Percentiles rank a stretch among this genome's conserved stretches.
Conservation (phyloP, 1,140 invertebrate genomes). For the Pteromalus puparum region DNA sequence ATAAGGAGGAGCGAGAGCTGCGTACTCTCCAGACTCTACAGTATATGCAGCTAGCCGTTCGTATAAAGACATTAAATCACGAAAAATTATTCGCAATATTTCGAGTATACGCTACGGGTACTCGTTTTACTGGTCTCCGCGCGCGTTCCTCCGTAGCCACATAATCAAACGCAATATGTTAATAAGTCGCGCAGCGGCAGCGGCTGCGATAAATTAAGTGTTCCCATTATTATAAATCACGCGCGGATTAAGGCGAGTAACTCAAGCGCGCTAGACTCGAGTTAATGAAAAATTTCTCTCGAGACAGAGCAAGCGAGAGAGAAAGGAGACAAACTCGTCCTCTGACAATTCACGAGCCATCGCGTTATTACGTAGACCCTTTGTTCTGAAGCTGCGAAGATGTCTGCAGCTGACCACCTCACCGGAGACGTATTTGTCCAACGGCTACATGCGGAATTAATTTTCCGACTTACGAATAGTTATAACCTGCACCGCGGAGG, state of each 20-base stretch:
- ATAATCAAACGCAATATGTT: conserved; percentile 54
- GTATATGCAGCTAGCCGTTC: background rate
- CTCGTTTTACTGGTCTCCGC: conserved; percentile 49
- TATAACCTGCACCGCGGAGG: too few species aligned
- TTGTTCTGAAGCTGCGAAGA: conserved; percentile 21
- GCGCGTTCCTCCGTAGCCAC: conserved; percentile 13
- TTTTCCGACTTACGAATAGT: background rate
- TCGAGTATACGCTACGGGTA: conserved; percentile 14
- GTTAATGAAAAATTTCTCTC: conserved; percentile 34
- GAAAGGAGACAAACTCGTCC: conserved; percentile 41
- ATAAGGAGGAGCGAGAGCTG: conserved; percentile 23
- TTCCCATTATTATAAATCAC: conserved; percentile 53
- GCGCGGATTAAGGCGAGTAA: conserved; percentile 45
- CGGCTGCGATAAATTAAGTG: conserved; percentile 41
- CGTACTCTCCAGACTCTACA: background rate
- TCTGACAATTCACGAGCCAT: background rate
- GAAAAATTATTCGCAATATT: conserved; percentile 51
- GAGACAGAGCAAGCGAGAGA: background rate
- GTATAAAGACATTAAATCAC: conserved; percentile 52
- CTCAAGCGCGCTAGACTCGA: conserved; percentile 21
- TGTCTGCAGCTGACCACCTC: background rate
- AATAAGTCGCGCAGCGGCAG: conserved; percentile 44
- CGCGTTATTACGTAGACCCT: conserved; percentile 12
- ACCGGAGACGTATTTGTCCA: background rate
- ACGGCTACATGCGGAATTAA: background rate